Conservation (phyloP, 1,140 invertebrate genomes). For the Hylyphantes graminicola region DNA sequence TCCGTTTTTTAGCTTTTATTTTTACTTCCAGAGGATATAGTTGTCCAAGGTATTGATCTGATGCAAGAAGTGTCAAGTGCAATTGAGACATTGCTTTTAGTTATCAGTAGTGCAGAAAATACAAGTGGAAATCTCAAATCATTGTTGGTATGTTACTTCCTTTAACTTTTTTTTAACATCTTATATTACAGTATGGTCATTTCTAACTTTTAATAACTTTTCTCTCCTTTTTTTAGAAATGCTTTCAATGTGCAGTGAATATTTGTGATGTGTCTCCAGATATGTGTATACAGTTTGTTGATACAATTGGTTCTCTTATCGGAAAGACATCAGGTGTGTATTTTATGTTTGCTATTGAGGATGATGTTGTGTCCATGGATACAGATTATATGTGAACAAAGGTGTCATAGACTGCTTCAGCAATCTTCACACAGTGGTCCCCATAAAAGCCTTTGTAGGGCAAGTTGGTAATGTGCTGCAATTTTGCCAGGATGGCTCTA, state of each 20-base stretch:
- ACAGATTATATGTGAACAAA: no score
- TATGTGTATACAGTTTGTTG: constrained; percentile 75
- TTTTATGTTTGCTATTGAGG: background rate
- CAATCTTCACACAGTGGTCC: no score
- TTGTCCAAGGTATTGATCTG: constrained; percentile 60
- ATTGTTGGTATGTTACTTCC: constrained; percentile 22
- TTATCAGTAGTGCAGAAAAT: constrained; percentile 67
- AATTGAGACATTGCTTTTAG: constrained; percentile 77
- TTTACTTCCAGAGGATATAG: constrained; percentile 52
- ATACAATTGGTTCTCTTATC: constrained; percentile 70
- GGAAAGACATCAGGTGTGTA: constrained; percentile 42
- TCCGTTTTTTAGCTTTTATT: constrained; percentile 64
- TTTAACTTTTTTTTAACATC: background rate
- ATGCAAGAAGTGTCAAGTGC: constrained; percentile 63
- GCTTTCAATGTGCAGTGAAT: constrained; percentile 77
- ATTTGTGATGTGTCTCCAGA: constrained; percentile 74
- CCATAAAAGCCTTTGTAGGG: no score
- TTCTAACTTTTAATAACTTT: background rate
- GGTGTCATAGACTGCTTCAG: no score
- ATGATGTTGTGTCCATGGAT: no score
- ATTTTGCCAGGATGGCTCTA: no score
- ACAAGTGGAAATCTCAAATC: constrained; percentile 24
- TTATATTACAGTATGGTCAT: background rate
- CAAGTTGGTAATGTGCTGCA: no score
- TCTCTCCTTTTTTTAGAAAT: constrained; percentile 61